phyloP scores from a whole-genome alignment of 2,888 invertebrate genomes.

The Pycnomerus fuliginosus region DNA sequence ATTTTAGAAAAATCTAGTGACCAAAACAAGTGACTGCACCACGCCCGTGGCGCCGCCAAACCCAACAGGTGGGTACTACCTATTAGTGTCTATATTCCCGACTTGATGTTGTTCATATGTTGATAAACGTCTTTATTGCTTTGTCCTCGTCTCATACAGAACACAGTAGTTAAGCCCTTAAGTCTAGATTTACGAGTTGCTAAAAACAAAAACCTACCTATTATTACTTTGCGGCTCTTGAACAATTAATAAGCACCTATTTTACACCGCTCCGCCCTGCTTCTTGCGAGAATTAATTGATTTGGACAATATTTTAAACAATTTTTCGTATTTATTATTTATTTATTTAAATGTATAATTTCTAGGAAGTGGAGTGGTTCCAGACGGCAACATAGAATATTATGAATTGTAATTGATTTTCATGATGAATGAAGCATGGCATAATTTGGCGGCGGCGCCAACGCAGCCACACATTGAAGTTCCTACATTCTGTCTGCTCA shows the following conservation, averaged over 20 bases:
- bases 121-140: constrained; percentile 19
- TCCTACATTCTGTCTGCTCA: constrained; percentile 9
- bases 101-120: too few species aligned
- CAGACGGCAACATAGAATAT: constrained; percentile 31
- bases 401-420: constrained; percentile 36
- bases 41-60: constrained; percentile 50
- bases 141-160: constrained; percentile 20
- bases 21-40: constrained; percentile 41
- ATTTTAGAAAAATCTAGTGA: too few species aligned
- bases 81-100: too few species aligned
- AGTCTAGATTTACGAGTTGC: too few species aligned
- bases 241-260: not conserved
- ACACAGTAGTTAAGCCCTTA: too few species aligned
- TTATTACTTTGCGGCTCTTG: not conserved
- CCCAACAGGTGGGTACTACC: constrained; percentile 48
- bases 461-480: constrained; percentile 18
- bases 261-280: too few species aligned
- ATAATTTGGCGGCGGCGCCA: constrained; percentile 36
- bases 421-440: constrained; percentile 34
- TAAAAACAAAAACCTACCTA: too few species aligned
- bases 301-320: not conserved
- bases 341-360: constrained; percentile 19
- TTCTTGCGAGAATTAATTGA: not conserved
- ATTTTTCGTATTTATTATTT: constrained; percentile 1
- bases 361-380: constrained; percentile 23